Base-by-base conservation (phyloP, 2,888 invertebrate species). In the Nephrocerus scutellatus region DNA sequence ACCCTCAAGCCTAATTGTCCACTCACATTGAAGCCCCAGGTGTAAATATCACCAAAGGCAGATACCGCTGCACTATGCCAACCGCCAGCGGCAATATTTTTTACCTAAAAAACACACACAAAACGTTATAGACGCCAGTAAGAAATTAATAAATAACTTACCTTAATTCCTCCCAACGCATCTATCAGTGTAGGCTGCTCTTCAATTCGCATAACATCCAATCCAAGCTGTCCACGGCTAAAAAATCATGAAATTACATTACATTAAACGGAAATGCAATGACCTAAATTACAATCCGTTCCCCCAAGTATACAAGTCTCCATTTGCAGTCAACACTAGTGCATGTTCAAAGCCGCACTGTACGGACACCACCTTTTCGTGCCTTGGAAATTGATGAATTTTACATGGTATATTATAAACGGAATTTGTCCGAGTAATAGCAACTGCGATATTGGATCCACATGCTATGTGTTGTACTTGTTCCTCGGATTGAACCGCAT, bases 21-120 rank as follows among this genome's bases (percentile, higher is more conserved):
- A 55, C 76, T 77, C 45, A 83, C 80, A 68, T 93, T 93, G 82
- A 86, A 90, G 6, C 93, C 93, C 92, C 93, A 93, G 3, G 77
- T 74, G 60, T 91, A 93, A 0, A 91, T 57, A 62, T 91, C 91
- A 10, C 89, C 90, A 63, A 74, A 76, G 54, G 76, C 74, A 50
- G 86, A 87, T 6, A 90, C 62, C 8, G 82, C 88, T 34, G 82
- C 75, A 36, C 81, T 82, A 63, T 92, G 91, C 91, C 91, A 93
- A 8, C 88, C 89, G 6, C 87, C 88, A 24, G 85, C 81, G 30
- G 81, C 74, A 36, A 92, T 79, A 55, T 75, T 71, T 1, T 67
- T 65, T 39, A 91, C 77, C 67, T 68, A 28, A 5, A 52, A 47
- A 34, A 4, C 35, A 39, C 22, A 35, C 40, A 39, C 31, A 20